Evolutionary conservation across 2,797 vertebrate genomes (phyloP), one percentile per base, ranked within the genome.

Genomic region (Smutsia temminckii): DNA sequence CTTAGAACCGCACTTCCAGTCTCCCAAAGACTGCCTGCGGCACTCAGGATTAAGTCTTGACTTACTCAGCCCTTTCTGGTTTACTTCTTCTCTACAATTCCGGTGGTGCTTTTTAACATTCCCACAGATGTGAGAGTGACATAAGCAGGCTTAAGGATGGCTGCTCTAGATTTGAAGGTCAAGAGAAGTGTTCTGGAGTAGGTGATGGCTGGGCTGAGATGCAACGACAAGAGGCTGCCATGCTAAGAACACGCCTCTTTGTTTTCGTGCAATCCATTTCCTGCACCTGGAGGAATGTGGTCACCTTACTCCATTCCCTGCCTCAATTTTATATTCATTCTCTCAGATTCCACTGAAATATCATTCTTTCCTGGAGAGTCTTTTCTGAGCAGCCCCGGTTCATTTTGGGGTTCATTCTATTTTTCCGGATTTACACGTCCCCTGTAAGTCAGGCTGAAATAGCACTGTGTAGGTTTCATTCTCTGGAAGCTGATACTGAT

Each of bases 151-250:
- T 34, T 25, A 37, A 25, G 13, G 14, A 14, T 91, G 86, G 34
- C 37, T 79, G 32, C 59, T 85, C 4, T 95, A 84, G 75, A 78
- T 14, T 29, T 25, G 61, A 61, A 46, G 61, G 4, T 42, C 85
- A 68, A 46, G 32, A 57, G 84, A 57, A 74, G 46, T 42, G 64
- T 88, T 94, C 80, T 86, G n/a, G 95, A 91, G 84, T 20, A 77
- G 25, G 17, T 3, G 2, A n/a, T 57, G 40, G 23, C 23, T 37
- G 32, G 92, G 6, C 21, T 90, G 80, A 66, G 42, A 69, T 29
- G 4, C 0, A 0, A 51, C 25, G 51, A 46, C 29, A 51, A 59
- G 40, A 81, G 11, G 2, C 23, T 5, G 16, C 10, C 37, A 8
- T 20, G 21, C 25, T 10, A 55, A 83, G 42, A 66, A 29, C 18